Conservation (phyloP, 2,113 vertebrate species). For the Perca schrenkii region DNA sequence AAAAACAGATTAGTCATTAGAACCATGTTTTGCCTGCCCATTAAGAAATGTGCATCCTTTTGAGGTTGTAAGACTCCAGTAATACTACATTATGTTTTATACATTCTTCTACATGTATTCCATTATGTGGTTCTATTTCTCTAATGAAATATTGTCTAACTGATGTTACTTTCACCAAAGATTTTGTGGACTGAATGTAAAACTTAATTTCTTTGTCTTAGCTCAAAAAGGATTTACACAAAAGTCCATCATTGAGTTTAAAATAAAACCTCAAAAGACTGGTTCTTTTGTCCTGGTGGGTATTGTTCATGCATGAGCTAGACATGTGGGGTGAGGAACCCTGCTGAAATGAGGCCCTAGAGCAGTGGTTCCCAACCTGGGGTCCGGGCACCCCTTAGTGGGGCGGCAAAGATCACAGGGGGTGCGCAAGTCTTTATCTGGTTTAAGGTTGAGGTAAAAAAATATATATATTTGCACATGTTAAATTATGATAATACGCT, state of each 20-base stretch:
- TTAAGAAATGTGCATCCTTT: background rate
- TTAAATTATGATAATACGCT: too few species aligned
- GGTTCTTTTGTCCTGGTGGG: conserved; percentile 31
- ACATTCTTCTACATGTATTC: conserved; percentile 35
- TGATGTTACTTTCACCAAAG: conserved; percentile 26
- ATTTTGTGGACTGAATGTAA: conserved; percentile 34
- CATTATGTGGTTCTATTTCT: conserved; percentile 23
- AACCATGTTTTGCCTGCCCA: background rate
- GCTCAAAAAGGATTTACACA: conserved; percentile 25
- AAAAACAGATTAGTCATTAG: background rate
- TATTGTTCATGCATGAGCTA: conserved; percentile 31
- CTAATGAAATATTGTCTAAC: conserved; percentile 3
- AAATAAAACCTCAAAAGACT: conserved; percentile 64
- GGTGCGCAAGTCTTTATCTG: too few species aligned
- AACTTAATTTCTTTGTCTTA: conserved; percentile 18
- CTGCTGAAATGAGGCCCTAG: background rate
- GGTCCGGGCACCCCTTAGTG: too few species aligned
- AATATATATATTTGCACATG: too few species aligned
- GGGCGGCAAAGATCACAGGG: too few species aligned
- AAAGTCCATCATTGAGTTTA: conserved; percentile 28
- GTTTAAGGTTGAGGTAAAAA: too few species aligned
- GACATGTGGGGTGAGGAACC: background rate
- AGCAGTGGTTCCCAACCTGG: background rate
- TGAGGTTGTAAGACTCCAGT: background rate
- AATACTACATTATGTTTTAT: conserved; percentile 30